phyloP scores from a whole-genome alignment of 2,113 vertebrate species.

The Hemicordylus capensis region DNA sequence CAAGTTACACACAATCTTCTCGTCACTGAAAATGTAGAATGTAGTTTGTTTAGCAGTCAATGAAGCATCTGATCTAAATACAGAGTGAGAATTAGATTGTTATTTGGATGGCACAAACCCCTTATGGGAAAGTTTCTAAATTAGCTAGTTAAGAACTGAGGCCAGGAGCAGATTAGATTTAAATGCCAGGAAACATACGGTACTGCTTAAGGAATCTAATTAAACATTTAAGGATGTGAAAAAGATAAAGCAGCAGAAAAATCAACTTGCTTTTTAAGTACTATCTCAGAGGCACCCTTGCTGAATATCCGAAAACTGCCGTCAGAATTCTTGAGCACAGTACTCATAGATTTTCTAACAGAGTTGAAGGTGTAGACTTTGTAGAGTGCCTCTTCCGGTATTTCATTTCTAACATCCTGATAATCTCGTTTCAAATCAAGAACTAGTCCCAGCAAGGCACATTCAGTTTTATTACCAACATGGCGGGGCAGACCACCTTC shows the following conservation, averaged over 20 bases:
- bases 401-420: constrained; percentile 94
- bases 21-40: neutral
- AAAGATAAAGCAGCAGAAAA: neutral
- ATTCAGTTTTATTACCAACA: constrained; percentile 99
- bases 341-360: constrained; percentile 98
- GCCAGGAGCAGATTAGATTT: neutral
- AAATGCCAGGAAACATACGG: neutral
- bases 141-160: neutral
- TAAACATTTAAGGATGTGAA: neutral
- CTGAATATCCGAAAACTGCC: constrained; percentile 98
- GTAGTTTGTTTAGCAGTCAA: neutral
- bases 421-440: constrained; percentile 95
- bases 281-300: constrained; percentile 98
- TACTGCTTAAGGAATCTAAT: neutral
- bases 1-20: neutral
- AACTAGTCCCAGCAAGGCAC: constrained; percentile 96
- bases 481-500: constrained; percentile 97
- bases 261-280: constrained; percentile 94
- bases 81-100: too few relatives aligned
- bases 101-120: neutral
- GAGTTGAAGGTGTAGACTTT: constrained; percentile 99
- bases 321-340: constrained; percentile 94
- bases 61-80: neutral
- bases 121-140: neutral
- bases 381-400: constrained; percentile 96